A percentile compares a stretch with the other conserved stretches of the same genome.
These are phyloP conservation scores for Leuciscus idus DNA, from an alignment of 2,113 vertebrate species.

Conservation along the genomic window DNA sequence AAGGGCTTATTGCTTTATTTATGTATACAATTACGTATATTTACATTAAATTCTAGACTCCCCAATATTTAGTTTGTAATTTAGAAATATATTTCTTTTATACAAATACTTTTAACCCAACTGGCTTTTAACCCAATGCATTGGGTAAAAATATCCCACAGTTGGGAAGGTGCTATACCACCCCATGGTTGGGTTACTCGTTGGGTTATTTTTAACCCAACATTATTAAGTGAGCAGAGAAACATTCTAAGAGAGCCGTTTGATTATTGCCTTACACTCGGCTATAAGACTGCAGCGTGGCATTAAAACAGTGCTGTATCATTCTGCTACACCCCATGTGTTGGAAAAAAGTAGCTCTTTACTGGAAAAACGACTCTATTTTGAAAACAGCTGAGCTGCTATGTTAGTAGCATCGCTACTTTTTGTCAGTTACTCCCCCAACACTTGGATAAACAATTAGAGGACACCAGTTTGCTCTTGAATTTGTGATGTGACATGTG, in stretches of 20 bases:
- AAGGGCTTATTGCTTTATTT: too few relatives aligned
- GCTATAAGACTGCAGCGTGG: not conserved
- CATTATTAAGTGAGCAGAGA: not conserved
- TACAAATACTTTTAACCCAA: too few relatives aligned
- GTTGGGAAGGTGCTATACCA: too few relatives aligned
- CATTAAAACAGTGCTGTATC: not conserved
- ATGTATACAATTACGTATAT: too few relatives aligned
- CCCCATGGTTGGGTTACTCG: too few relatives aligned
- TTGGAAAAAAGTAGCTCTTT: slow-evolving; percentile 29
- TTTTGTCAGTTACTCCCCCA: slow-evolving; percentile 22
- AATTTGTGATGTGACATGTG: not conserved
- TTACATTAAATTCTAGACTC: too few relatives aligned
- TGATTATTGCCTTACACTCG: not conserved
- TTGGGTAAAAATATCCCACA: too few relatives aligned
- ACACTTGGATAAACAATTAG: not conserved
- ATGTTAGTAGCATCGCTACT: slow-evolving; percentile 8
- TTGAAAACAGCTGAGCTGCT: slow-evolving; percentile 18
- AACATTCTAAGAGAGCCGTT: not conserved
- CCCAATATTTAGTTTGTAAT: too few relatives aligned
- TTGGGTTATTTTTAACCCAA: too few relatives aligned
- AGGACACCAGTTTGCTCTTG: not conserved
- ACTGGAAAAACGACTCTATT: slow-evolving; percentile 20
- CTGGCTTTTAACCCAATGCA: too few relatives aligned
- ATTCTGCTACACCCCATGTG: not conserved
- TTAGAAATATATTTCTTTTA: too few relatives aligned